Evolutionary conservation across 2,797 vertebrate species (phyloP).

Genomic region (Aselliscus stoliczkanus): DNA sequence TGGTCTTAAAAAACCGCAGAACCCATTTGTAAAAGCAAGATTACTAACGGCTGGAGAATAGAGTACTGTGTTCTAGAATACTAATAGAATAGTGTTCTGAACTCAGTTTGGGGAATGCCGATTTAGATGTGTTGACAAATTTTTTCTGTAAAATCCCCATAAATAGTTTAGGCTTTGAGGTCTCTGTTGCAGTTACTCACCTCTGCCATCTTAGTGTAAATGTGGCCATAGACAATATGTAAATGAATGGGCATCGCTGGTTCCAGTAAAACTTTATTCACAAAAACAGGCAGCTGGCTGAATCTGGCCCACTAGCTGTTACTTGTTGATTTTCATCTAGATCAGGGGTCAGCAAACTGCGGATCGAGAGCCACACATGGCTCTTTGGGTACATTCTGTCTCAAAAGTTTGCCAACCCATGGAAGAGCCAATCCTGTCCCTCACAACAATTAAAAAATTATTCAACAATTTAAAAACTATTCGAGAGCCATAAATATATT

Average conservation of each 20-base stretch:
- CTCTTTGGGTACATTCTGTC: too few species aligned
- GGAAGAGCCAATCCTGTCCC: too few species aligned
- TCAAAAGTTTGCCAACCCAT: too few species aligned
- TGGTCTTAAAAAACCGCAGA: neutral
- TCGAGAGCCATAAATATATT: too few species aligned
- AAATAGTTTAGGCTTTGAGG: neutral
- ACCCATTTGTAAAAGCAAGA: neutral
- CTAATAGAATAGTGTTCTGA: neutral
- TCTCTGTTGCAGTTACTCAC: neutral
- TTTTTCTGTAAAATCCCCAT: constrained; percentile 25
- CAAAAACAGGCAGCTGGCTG: neutral
- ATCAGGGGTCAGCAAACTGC: neutral
- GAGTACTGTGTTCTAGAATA: neutral
- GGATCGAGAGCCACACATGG: too few species aligned
- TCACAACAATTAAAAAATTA: too few species aligned
- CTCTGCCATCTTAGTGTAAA: neutral
- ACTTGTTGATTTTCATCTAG: neutral
- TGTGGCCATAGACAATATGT: neutral
- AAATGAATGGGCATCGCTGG: neutral
- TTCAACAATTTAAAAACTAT: too few species aligned
- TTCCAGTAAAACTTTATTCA: neutral
- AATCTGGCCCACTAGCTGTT: neutral
- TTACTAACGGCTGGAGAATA: neutral
- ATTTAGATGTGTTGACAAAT: neutral
- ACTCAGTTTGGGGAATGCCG: neutral